Conservation (phyloP, 1,140 invertebrate genomes). For the Aphelenchoides avenae region DNA sequence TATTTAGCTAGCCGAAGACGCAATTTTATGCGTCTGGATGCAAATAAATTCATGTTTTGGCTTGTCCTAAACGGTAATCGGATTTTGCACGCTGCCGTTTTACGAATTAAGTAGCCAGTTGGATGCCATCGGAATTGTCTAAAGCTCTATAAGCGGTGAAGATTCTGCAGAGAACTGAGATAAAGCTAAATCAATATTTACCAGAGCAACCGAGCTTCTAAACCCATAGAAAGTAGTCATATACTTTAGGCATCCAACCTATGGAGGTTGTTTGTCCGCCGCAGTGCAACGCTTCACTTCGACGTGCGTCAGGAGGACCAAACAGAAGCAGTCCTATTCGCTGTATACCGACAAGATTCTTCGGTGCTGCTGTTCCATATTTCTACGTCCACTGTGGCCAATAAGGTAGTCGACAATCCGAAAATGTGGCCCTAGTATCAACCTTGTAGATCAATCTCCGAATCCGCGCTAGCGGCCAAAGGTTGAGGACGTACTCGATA, state of each 20-base stretch:
- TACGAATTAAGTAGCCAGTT: too few relatives aligned
- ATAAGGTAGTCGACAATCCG: conserved; percentile 7
- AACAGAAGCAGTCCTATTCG: conserved; percentile 19
- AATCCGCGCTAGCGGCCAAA: conserved; percentile 17
- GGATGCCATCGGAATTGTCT: too few relatives aligned
- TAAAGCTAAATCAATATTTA: too few relatives aligned
- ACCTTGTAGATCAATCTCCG: conserved; percentile 13
- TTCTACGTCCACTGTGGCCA: conserved; percentile 23
- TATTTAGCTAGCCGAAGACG: too few relatives aligned
- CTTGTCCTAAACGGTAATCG: too few relatives aligned
- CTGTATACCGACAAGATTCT: neutral
- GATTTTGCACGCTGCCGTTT: too few relatives aligned
- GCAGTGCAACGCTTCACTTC: conserved; percentile 28
- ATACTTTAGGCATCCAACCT: conserved; percentile 29
- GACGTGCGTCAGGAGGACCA: conserved; percentile 15
- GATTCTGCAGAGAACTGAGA: too few relatives aligned
- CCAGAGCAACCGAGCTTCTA: too few relatives aligned
- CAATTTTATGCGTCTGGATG: too few relatives aligned
- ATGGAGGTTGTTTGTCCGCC: conserved; percentile 4
- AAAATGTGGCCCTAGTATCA: neutral
- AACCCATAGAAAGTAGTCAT: too few relatives aligned
- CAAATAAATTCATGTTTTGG: too few relatives aligned
- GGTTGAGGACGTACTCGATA: conserved; percentile 26
- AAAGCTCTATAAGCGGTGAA: too few relatives aligned
- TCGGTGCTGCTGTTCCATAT: conserved; percentile 14